Evolutionary conservation across 2,113 vertebrate genomes (phyloP).

Genomic region (Pygoscelis adeliae): DNA sequence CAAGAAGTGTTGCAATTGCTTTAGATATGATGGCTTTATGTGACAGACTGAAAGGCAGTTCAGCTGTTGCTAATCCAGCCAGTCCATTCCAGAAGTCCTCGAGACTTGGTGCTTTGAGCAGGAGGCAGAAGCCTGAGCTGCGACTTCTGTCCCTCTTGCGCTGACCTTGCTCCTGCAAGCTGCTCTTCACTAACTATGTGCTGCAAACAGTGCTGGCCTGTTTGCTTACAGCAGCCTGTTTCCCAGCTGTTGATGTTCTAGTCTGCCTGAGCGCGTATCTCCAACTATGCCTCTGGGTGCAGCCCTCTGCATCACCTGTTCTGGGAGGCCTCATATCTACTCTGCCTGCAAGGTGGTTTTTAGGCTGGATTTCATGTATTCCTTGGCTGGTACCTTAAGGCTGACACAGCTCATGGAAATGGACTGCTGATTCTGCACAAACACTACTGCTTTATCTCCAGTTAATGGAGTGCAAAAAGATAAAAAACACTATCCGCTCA

Average conservation of each 20-base stretch:
- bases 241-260: neutral
- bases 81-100: neutral
- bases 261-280: fast-evolving
- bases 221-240: neutral
- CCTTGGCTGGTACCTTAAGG: neutral
- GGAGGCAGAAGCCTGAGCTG: neutral
- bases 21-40: neutral
- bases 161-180: neutral
- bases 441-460: neutral
- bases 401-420: neutral
- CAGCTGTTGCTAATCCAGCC: neutral
- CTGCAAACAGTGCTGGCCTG: neutral
- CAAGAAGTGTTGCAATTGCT: fast-evolving
- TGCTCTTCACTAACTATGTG: neutral
- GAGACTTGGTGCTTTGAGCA: neutral
- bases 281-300: neutral
- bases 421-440: neutral
- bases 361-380: neutral
- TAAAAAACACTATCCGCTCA: neutral
- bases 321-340: neutral
- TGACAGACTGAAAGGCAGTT: neutral
- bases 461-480: neutral
- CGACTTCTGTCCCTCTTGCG: fast-evolving
- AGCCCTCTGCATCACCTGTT: neutral
- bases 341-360: neutral